Base-by-base conservation (phyloP, 2,888 invertebrate species). In the Diachrysia chrysitis region DNA sequence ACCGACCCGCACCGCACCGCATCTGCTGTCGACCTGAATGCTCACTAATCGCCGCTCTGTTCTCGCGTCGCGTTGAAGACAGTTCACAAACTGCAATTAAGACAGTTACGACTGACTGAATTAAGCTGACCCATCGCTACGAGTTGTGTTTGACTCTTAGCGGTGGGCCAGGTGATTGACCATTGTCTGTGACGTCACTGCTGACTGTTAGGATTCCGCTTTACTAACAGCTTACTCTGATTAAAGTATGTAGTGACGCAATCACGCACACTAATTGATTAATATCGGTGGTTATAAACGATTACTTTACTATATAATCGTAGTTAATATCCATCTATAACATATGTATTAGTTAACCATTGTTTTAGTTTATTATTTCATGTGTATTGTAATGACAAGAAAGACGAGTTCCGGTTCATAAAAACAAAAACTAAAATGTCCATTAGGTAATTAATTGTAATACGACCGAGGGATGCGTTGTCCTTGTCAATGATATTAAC, bases 11-110 rank as follows among this genome's bases (percentile, higher is more conserved):
- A 9, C 19, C 23, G 35, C 68, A 10, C 37, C 58, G 5, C 10
- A 9, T n/a, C 23, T 2, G 48, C 48, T 14, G 48, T 12, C 21
- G 48, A 51, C 32, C 42, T 61, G 63, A 58, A 46, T 61, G 67
- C 14, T 29, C 63, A 53, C 66, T 69, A 76, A 76, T 78, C 58
- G 51, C 10, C 61, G 55, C 70, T 53, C 66, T 74, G 76, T 66
- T 74, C 75, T 23, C 63, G 53, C 37, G 55, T 19, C n/a, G 25
- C n/a, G 21, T 67, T 54, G 60, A 55, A 74, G 66, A 55, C 59
- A 60, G 62, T 76, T 66, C 57, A 19, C 63, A 10, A 58, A 72
- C 77, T 77, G 46, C 42, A 16, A 66, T 66, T 71, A 62, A 37
- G 21, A 17, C n/a, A 54, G 51, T 19, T 56, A 16, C 37, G 5